Conservation (phyloP, 2,888 invertebrate genomes). For the Idaea dimidiata region DNA sequence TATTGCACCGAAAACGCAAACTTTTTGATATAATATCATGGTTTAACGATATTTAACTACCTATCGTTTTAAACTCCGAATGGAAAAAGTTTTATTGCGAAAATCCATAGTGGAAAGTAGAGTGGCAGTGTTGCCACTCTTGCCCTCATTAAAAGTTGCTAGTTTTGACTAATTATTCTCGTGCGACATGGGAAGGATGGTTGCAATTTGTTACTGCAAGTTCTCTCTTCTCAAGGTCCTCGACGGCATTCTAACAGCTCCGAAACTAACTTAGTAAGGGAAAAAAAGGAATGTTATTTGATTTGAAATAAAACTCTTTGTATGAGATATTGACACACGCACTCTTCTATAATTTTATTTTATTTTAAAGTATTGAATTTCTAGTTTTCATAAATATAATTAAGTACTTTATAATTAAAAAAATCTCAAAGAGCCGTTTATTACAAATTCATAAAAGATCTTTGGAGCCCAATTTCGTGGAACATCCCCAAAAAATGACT, state of each 20-base stretch:
- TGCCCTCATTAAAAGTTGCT: slow-evolving; percentile 51
- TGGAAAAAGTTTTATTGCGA: slow-evolving; percentile 17
- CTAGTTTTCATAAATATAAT: too few species aligned
- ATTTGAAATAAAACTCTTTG: background rate
- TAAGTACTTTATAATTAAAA: background rate
- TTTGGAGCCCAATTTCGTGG: background rate
- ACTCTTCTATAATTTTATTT: too few species aligned
- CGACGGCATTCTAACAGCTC: background rate
- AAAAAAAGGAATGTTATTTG: background rate
- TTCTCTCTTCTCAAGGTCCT: background rate
- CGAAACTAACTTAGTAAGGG: background rate
- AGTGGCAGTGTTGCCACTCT: slow-evolving; percentile 15
- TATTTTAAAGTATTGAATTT: too few species aligned
- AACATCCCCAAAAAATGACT: background rate
- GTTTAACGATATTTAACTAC: background rate
- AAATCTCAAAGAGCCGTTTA: background rate
- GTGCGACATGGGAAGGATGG: slow-evolving; percentile 45
- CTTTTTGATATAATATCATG: background rate
- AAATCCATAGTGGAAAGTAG: slow-evolving; percentile 16
- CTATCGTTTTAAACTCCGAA: slow-evolving; percentile 15
- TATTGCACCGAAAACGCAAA: too few species aligned
- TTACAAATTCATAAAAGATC: background rate
- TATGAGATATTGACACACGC: too few species aligned
- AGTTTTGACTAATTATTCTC: slow-evolving; percentile 50
- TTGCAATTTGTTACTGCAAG: slow-evolving; percentile 44